A percentile compares a stretch with the other conserved stretches of the same genome.
Conservation (phyloP, 2,888 invertebrate genomes). For the Emmelina monodactyla region DNA sequence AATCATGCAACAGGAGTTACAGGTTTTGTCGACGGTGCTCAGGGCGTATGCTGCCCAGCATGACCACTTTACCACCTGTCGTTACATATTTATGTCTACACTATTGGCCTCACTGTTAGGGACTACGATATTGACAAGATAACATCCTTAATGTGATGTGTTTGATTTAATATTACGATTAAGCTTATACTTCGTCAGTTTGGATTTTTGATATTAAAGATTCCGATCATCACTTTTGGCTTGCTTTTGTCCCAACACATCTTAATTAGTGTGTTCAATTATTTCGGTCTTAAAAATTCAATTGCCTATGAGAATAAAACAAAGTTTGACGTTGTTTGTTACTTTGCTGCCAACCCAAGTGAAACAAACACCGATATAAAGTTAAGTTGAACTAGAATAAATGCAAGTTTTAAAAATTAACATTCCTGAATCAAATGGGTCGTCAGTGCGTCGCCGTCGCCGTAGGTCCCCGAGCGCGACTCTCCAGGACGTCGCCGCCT, state of each 20-base stretch:
- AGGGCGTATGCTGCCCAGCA: conserved; percentile 62
- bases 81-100: conserved; percentile 67
- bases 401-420: no score
- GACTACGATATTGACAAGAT: conserved; percentile 67
- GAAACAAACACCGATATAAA: no score
- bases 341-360: no score
- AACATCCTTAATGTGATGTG: conserved; percentile 69
- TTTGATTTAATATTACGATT: conserved; percentile 69
- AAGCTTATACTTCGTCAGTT: conserved; percentile 51
- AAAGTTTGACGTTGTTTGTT: no score
- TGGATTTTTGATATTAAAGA: no score
- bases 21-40: conserved; percentile 25
- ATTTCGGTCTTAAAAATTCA: no score
- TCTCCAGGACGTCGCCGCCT: conserved; percentile 38
- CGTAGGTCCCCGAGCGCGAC: conserved; percentile 30
- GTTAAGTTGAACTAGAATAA: no score
- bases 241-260: no score
- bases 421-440: no score
- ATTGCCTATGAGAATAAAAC: no score
- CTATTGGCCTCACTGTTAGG: conserved; percentile 66
- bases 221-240: no score
- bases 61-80: conserved; percentile 66
- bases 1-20: conserved; percentile 25
- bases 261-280: no score
- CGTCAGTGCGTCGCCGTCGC: conserved; percentile 20